phyloP scores from a whole-genome alignment of 2,113 vertebrate genomes.

The Reinhardtius hippoglossoides region DNA sequence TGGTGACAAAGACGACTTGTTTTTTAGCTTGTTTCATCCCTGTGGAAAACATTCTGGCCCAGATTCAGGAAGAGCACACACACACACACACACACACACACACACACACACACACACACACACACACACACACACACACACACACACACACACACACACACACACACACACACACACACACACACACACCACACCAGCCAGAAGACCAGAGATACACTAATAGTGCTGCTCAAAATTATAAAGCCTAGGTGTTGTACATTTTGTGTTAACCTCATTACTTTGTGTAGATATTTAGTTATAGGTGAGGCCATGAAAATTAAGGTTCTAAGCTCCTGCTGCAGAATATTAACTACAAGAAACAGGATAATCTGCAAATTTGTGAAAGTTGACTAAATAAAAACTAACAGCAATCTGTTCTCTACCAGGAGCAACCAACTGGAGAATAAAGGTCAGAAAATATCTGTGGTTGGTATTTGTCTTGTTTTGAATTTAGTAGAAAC shows the following conservation, averaged over 20 bases:
- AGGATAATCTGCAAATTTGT: not conserved
- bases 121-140: not conserved
- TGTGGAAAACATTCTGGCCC: too few species aligned
- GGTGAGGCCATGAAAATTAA: slow-evolving; percentile 23
- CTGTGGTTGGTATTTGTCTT: too few species aligned
- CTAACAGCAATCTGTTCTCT: too few species aligned
- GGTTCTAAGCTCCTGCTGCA: slow-evolving; percentile 1
- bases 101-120: too few species aligned
- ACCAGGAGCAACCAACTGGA: not conserved
- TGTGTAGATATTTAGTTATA: slow-evolving; percentile 26
- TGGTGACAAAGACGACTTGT: not conserved
- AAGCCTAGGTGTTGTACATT: slow-evolving; percentile 9
- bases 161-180: too few species aligned
- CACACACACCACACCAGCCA: not conserved
- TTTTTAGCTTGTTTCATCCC: not conserved
- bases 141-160: too few species aligned
- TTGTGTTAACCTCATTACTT: slow-evolving; percentile 25
- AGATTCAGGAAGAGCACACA: too few species aligned
- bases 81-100: too few species aligned
- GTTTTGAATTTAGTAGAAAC: too few species aligned
- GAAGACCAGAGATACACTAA: slow-evolving; percentile 8
- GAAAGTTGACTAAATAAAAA: not conserved
- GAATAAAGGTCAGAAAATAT: too few species aligned
- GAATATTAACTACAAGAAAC: slow-evolving; percentile 7
- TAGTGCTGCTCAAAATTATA: slow-evolving; percentile 1